Percentiles rank a stretch among this genome's conserved stretches.
phyloP scores from a whole-genome alignment of 2,888 invertebrate species.

The Cerastoderma edule region DNA sequence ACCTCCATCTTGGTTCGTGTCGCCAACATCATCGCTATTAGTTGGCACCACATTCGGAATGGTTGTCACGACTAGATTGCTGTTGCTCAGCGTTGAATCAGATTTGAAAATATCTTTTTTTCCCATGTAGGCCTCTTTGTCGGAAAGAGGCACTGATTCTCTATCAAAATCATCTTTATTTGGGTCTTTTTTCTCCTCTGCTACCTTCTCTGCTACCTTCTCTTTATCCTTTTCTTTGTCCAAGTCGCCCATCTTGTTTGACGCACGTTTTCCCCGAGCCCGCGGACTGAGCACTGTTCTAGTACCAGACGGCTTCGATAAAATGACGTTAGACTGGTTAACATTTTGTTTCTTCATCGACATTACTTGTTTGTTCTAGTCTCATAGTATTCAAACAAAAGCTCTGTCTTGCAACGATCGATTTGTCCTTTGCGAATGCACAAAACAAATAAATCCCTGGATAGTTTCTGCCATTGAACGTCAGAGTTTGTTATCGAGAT shows the following conservation, averaged over 20 bases:
- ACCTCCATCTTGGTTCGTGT: background rate
- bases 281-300: conserved; percentile 19
- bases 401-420: background rate
- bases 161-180: conserved; percentile 22
- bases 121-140: conserved; percentile 12
- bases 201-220: background rate
- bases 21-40: conserved; percentile 11
- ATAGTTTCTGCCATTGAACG: too few relatives aligned
- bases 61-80: background rate
- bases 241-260: conserved; percentile 11
- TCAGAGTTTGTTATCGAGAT: too few relatives aligned
- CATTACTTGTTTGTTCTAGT: conserved; percentile 9
- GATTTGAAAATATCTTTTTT: background rate
- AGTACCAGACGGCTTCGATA: background rate
- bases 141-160: conserved; percentile 18
- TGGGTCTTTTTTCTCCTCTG: background rate
- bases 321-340: background rate
- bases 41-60: conserved; percentile 17
- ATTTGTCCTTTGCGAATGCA: conserved; percentile 16
- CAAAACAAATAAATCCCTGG: conserved; percentile 15
- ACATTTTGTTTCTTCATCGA: conserved; percentile 8
- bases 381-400: background rate
- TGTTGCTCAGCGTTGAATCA: conserved; percentile 4
- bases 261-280: conserved; percentile 11
- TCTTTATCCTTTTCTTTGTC: background rate